Base-by-base conservation (phyloP, 2,113 vertebrate species). In the Eulemur rufifrons region DNA sequence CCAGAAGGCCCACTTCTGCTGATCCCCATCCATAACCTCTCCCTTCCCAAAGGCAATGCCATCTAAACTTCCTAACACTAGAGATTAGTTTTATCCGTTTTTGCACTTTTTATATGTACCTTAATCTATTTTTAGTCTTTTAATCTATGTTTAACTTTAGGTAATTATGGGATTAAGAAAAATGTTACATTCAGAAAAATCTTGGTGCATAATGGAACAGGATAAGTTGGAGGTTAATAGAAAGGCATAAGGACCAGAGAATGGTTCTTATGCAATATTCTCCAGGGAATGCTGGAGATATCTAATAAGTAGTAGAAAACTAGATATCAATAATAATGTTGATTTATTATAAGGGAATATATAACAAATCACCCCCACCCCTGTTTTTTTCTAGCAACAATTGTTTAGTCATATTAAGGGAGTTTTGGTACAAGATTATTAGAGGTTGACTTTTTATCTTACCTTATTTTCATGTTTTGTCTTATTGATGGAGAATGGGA, bases 161-260 rank as follows among this genome's bases (percentile, higher is more conserved):
- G 39, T 18, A 73, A n/a, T 92, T 95, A 47, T 27, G 86, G 45
- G 89, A 82, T 86, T 96, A 63, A 71, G n/a, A 82, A 93, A 86
- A 87, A 93, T 76, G 25, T 85, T 89, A 82, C 59, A 69, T 86
- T 91, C 15, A 95, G 90, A 64, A 90, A 83, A 90, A 92, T 90
- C 39, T 52, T 88, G 54, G 29, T 73, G 0, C 9, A n/a, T 90
- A 6, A 87, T 87, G 7, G 12, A 73, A 34, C 78, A 84, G 59
- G 34, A 42, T 78, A 93, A 91, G 34, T 54, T 80, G 54, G n/a
- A 39, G 20, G 32, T 76, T 87, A 89, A 90, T 39, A 91, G 63
- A 84, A 93, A 64, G 82, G 59, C 34, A 71, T 92, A 86, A 94
- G 74, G 66, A 94, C 74, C 52, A 86, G 52, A 69, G 56, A 86